Evolutionary conservation across 2,113 vertebrate genomes (phyloP).

Genomic region (Haliaeetus leucogaster): DNA sequence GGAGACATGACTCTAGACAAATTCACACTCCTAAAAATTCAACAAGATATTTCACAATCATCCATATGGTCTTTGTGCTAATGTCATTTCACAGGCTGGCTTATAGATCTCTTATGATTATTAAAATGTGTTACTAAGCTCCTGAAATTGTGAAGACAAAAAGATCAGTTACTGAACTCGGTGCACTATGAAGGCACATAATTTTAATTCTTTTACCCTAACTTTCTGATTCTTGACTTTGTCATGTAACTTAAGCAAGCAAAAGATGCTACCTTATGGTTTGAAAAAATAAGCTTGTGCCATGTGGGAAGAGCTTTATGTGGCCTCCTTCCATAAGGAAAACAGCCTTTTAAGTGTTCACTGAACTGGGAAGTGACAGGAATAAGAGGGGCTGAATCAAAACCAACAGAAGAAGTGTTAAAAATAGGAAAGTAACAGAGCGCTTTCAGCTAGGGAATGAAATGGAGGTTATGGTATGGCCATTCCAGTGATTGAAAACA

Average conservation of each 20-base stretch:
- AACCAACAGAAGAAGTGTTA: neutral
- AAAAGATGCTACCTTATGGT: neutral
- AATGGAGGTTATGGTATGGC: neutral
- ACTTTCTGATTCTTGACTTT: neutral
- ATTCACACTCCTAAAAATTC: conserved; percentile 65
- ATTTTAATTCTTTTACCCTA: neutral
- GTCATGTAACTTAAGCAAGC: neutral
- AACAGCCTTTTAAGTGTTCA: neutral
- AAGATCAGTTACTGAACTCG: conserved; percentile 51
- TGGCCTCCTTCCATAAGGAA: neutral
- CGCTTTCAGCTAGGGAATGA: neutral
- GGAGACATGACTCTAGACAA: conserved; percentile 50
- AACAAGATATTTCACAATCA: conserved; percentile 65
- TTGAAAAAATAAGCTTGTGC: neutral
- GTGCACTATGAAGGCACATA: neutral
- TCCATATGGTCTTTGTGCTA: conserved; percentile 65
- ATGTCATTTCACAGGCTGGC: conserved; percentile 63
- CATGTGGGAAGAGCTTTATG: neutral
- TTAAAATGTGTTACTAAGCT: conserved; percentile 58
- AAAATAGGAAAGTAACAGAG: neutral
- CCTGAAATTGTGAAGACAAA: conserved; percentile 44
- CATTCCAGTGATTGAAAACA: neutral
- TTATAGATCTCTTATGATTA: conserved; percentile 64
- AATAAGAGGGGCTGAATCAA: neutral
- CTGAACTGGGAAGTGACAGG: neutral